Percentiles rank a stretch among this genome's conserved stretches.
phyloP scores from a whole-genome alignment of 2,113 vertebrate genomes.

The Podarcis cretensis region DNA sequence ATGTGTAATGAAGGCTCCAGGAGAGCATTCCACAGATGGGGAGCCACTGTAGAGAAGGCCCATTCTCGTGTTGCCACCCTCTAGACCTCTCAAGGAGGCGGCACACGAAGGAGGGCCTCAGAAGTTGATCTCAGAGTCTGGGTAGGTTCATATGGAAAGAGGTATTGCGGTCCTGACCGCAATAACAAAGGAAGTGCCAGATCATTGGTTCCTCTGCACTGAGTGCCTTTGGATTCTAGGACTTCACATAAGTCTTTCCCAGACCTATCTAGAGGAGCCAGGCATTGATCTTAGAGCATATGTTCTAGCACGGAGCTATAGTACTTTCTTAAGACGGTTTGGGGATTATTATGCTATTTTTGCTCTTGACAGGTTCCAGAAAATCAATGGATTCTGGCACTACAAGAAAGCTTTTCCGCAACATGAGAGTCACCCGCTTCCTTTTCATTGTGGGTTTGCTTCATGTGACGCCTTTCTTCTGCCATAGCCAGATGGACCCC shows the following conservation, averaged over 20 bases:
- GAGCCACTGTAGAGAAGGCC: no score
- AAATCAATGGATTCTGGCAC: slow-evolving; percentile 70
- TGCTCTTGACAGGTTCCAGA: slow-evolving; percentile 65
- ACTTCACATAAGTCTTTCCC: background rate
- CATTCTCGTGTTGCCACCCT: no score
- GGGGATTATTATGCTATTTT: slow-evolving; percentile 39
- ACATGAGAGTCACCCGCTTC: slow-evolving; percentile 69
- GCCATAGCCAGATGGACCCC: slow-evolving; percentile 82
- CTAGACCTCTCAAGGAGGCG: no score
- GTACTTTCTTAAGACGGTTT: background rate
- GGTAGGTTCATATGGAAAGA: no score
- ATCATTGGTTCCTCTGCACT: background rate
- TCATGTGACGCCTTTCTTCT: slow-evolving; percentile 72
- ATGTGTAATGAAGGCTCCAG: no score
- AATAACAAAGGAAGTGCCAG: background rate
- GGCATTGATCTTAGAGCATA: no score
- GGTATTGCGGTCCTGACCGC: no score
- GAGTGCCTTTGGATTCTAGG: background rate
- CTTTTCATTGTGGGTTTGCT: slow-evolving; percentile 79
- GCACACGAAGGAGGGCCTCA: no score
- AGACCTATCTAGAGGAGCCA: background rate
- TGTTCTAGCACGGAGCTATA: background rate
- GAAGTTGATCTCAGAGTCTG: no score
- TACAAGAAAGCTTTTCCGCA: slow-evolving; percentile 52
- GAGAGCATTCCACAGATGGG: no score